These are phyloP conservation scores for Atlantisia rogersi DNA, from an alignment of 2,113 vertebrate species.

Conservation along the genomic window DNA sequence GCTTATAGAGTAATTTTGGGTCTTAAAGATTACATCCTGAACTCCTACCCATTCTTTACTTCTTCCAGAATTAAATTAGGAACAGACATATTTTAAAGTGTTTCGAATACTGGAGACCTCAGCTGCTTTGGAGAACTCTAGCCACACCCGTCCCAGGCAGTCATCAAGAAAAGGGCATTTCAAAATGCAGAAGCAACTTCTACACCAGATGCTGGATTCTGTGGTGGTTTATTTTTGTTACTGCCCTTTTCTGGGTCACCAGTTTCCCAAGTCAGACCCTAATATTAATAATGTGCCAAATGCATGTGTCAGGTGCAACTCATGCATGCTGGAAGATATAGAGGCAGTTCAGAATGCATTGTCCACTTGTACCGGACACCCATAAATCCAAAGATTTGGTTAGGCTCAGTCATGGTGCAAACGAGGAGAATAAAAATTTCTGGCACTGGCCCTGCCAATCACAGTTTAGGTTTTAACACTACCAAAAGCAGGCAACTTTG, in stretches of 20 bases:
- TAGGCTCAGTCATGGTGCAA: not conserved
- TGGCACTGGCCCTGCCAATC: not conserved
- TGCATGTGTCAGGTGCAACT: not conserved
- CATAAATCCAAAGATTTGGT: not conserved
- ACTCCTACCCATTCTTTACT: not conserved
- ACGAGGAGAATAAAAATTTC: not conserved
- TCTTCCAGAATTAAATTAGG: not conserved
- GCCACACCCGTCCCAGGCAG: not conserved
- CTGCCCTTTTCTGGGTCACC: not conserved
- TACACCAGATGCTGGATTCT: not conserved
- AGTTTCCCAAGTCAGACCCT: not conserved
- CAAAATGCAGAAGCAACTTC: not conserved
- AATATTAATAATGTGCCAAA: not conserved
- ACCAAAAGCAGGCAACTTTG: not conserved
- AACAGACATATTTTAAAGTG: not conserved
- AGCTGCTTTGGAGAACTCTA: not conserved
- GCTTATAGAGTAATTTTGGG: not conserved
- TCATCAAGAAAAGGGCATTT: not conserved
- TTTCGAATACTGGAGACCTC: not conserved
- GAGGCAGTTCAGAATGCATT: not conserved
- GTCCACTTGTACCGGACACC: not conserved
- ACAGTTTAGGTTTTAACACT: not conserved
- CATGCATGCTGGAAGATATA: not conserved
- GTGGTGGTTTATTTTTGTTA: not conserved
- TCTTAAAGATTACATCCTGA: not conserved